Base-by-base conservation (phyloP, 2,113 vertebrate genomes). In the Phylloscopus whistleri region DNA sequence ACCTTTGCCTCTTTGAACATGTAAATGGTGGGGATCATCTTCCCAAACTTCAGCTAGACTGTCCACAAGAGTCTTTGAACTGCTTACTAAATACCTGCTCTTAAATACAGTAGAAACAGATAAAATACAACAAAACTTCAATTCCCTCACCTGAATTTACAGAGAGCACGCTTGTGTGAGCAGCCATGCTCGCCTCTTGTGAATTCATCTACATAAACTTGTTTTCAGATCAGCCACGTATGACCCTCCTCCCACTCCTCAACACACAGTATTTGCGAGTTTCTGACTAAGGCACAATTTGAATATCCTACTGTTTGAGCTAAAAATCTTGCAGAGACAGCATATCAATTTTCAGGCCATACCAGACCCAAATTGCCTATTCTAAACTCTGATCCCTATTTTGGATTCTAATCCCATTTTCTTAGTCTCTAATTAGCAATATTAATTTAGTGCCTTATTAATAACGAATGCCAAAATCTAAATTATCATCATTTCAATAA, bases 361-460 rank as follows among this genome's bases (percentile, higher is more conserved):
- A 39, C 44, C 37, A 59, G 64, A 70, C 60, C 64, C 60, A 91
- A 64, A 58, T 55, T 83, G 52, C 35, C 22, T 85, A 9, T 62
- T 73, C 37, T 26, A n/a, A 89, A 79, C 37, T 67, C 69, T 51
- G 46, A 69, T 51, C 16, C 41, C 11, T 56, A n/a, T 48, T 95
- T 72, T 51, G 48, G 33, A 74, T 93, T 19, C 28, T 44, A 86
- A 48, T 35, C 23, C 35, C 17, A 70, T 83, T 88, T 90, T 77
- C 72, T 72, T 44, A 84, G 63, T n/a, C 67, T 92, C 28, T 81
- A 94, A 94, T 96, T 93, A 93, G 18, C 6, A 63, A 24, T 74
- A 85, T 74, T 88, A 86, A 51, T 94, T 75, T 88, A 67, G 17
- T 43, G 11, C 5, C 23, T 67, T 80, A 53, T 84, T 93, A 93